These are phyloP conservation scores for Drosophila elegans DNA, from an alignment of 1,140 invertebrate genomes.

Conservation along the genomic window DNA sequence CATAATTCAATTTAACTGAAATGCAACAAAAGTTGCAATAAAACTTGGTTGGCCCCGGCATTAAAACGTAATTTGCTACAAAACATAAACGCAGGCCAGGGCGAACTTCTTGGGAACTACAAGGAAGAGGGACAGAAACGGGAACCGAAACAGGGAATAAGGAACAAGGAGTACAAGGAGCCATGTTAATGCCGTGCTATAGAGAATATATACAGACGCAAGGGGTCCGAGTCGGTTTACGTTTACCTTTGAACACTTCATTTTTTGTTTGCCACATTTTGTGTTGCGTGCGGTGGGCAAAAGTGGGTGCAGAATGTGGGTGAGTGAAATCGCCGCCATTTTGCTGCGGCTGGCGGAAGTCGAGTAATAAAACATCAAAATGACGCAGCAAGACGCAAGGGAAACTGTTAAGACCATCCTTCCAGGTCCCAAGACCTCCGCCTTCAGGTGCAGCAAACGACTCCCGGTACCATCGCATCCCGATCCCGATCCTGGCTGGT, in stretches of 20 bases:
- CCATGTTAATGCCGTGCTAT: slow-evolving; percentile 47
- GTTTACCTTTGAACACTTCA: slow-evolving; percentile 63
- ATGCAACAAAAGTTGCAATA: slow-evolving; percentile 79
- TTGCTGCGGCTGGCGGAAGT: slow-evolving; percentile 82
- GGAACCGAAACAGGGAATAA: too few species aligned
- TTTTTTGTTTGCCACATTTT: slow-evolving; percentile 20
- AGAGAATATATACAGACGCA: slow-evolving; percentile 33
- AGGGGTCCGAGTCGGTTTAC: slow-evolving; percentile 31
- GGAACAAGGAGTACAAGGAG: slow-evolving; percentile 12
- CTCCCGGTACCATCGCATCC: slow-evolving; percentile 5
- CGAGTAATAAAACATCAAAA: slow-evolving; percentile 80
- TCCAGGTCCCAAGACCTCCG: slow-evolving; percentile 19
- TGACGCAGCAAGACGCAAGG: slow-evolving; percentile 65
- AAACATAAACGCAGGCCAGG: slow-evolving; percentile 41
- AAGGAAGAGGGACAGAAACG: slow-evolving; percentile 9
- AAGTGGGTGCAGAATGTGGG: slow-evolving; percentile 18
- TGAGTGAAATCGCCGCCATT: slow-evolving; percentile 17
- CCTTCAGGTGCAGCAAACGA: slow-evolving; percentile 44
- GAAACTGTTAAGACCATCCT: slow-evolving; percentile 56
- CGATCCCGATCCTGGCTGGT: not conserved
- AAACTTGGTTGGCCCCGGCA: slow-evolving; percentile 63
- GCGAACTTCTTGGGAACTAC: slow-evolving; percentile 48
- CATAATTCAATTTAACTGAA: slow-evolving; percentile 75
- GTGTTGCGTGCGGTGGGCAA: slow-evolving; percentile 30
- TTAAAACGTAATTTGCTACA: slow-evolving; percentile 74